phyloP scores from a whole-genome alignment of 1,140 invertebrate species.

The Drosophila nasuta region DNA sequence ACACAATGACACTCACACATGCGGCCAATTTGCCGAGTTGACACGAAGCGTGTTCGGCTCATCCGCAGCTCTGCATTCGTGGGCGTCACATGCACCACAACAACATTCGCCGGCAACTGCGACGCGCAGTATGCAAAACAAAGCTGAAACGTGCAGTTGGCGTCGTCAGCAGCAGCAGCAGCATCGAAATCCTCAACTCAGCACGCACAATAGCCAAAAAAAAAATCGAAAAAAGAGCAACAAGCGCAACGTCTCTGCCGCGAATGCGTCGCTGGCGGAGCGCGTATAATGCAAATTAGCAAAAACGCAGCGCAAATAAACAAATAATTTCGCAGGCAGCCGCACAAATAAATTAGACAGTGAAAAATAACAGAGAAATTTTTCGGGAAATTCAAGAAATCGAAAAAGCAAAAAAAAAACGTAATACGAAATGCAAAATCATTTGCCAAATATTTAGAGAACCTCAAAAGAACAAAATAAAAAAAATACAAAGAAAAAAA shows the following conservation, averaged over 20 bases:
- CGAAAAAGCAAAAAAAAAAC: constrained; percentile 11
- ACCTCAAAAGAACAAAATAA: constrained; percentile 50
- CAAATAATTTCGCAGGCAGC: constrained; percentile 58
- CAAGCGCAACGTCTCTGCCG: constrained; percentile 8
- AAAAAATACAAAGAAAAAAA: constrained; percentile 30
- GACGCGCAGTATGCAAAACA: constrained; percentile 79
- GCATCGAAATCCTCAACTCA: constrained; percentile 2
- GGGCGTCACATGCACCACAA: constrained; percentile 70
- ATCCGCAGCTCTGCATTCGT: constrained; percentile 61
- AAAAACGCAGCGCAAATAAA: constrained; percentile 67
- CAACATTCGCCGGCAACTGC: constrained; percentile 78
- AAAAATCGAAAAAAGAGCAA: constrained; percentile 26
- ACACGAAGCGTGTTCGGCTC: constrained; percentile 56
- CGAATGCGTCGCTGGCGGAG: constrained; percentile 29
- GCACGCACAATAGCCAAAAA: constrained; percentile 1
- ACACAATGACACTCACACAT: constrained; percentile 35
- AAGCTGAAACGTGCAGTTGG: constrained; percentile 78
- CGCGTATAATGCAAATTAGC: constrained; percentile 66
- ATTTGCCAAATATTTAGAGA: constrained; percentile 76
- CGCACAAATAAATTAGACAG: constrained; percentile 67
- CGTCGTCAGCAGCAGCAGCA: constrained; percentile 33
- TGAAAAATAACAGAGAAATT: constrained; percentile 70
- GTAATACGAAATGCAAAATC: constrained; percentile 16
- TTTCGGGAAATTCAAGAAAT: constrained; percentile 53
- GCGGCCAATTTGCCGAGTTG: constrained; percentile 67